Base-by-base conservation (phyloP, 2,888 invertebrate species). In the Vandiemenella viatica region DNA sequence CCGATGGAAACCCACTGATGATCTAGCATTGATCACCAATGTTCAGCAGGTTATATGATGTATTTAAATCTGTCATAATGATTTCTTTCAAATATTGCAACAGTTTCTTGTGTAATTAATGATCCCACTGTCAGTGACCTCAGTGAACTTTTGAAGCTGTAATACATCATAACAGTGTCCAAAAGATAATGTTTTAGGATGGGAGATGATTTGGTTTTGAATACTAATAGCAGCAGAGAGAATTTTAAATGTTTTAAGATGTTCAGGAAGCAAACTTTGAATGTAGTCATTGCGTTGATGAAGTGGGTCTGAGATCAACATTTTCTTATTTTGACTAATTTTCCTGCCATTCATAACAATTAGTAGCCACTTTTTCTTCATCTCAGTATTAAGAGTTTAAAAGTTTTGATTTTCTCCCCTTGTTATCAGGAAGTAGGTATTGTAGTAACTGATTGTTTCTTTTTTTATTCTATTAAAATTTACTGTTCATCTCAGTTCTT, bases 1-100 rank as follows among this genome's bases (percentile, higher is more conserved):
- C 0, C 75, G 92, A 48, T 98, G 97, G 97, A 95, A 96, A 63
- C 93, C 96, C 1, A 85, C 88, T 18, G 98, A 98, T 71, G 98
- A 98, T 71, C 70, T 97, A 21, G 86, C 90, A 0, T 72, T 98
- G 1, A 89, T 98, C 53, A 80, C 89, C 54, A 93, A 91, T 51
- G 89, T 96, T 4, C 87, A 91, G 61, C 96, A 92, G 71, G 83
- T 83, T 55, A 52, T n/a, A n/a, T n/a, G n/a, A n/a, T n/a, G n/a
- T n/a, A n/a, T 10, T 20, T 13, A 32, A 13, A 7, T 47, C 7
- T 16, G 17, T 2, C 13, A 43, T 13, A 13, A 43, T 32, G 32
- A 32, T 32, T 32, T 32, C 32, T 32, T 8, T 32, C n/a, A n/a
- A n/a, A n/a, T n/a, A n/a, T n/a, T n/a, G n/a, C n/a, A n/a, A n/a